Conservation (phyloP, 2,113 vertebrate species). For the Lutjanus erythropterus region DNA sequence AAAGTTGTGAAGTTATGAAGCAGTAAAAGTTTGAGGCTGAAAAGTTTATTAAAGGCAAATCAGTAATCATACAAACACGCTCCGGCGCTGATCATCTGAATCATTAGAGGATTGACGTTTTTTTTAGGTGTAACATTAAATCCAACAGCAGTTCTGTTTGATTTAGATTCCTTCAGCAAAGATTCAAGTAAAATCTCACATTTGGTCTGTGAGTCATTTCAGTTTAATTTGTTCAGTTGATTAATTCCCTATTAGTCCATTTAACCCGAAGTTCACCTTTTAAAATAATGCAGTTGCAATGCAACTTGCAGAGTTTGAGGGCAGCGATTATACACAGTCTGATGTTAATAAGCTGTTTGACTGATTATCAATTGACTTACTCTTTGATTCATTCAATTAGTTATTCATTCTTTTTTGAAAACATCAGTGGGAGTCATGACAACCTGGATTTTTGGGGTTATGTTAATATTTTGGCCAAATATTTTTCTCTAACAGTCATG, state of each 20-base stretch:
- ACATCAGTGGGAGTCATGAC: background rate
- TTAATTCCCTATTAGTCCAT: background rate
- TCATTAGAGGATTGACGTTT: too few species aligned
- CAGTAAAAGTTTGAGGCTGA: background rate
- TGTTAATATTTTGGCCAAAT: constrained; percentile 11
- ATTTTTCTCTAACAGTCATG: constrained; percentile 6
- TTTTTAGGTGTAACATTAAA: too few species aligned
- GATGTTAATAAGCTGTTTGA: background rate
- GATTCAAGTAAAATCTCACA: background rate
- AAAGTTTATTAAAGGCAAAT: background rate
- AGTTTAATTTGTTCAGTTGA: background rate
- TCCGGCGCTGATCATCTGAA: background rate
- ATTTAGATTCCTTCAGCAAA: background rate
- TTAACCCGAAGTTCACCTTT: background rate
- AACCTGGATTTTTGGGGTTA: background rate
- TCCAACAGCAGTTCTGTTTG: too few species aligned
- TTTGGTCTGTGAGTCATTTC: background rate
- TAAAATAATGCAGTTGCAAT: background rate
- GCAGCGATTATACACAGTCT: background rate
- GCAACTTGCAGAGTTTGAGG: background rate
- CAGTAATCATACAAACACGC: background rate
- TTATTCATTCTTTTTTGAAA: background rate
- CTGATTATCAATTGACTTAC: background rate
- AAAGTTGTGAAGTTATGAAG: too few species aligned
- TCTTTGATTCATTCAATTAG: background rate